A percentile compares a stretch with the other conserved stretches of the same genome.
Conservation (phyloP, 2,888 invertebrate species). For the Rhimphoctona megacephalus region DNA sequence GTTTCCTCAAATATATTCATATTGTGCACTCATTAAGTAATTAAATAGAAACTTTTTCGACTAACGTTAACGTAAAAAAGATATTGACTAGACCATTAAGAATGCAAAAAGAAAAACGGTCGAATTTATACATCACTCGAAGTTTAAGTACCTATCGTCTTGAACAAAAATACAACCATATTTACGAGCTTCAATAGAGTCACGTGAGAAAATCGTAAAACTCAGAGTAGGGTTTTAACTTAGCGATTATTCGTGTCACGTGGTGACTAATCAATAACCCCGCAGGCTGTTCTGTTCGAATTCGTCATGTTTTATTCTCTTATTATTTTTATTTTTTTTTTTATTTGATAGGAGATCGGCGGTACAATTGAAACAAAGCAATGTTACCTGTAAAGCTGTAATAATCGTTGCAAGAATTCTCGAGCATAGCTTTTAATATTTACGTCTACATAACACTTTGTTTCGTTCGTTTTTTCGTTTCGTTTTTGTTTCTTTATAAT, state of each 20-base stretch:
- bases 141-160: constrained; percentile 13
- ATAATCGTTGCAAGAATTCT: constrained; percentile 10
- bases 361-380: constrained; percentile 1
- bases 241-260: constrained; percentile 55
- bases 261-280: constrained; percentile 35
- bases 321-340: not conserved
- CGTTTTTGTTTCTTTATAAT: not conserved
- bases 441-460: constrained; percentile 21
- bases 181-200: constrained; percentile 25
- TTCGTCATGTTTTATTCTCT: constrained; percentile 12
- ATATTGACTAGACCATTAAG: not conserved
- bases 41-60: not conserved
- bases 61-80: not conserved
- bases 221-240: constrained; percentile 29
- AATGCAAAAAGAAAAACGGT: not conserved
- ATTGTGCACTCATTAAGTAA: not conserved
- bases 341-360: not conserved
- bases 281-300: not conserved
- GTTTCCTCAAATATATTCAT: not conserved
- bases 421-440: constrained; percentile 34
- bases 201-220: constrained; percentile 66
- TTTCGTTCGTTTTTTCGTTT: not conserved
- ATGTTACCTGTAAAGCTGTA: constrained; percentile 24
- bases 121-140: not conserved
- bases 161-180: constrained; percentile 1